Conservation (phyloP, 2,797 vertebrate genomes). For the Tamandua tetradactyla region DNA sequence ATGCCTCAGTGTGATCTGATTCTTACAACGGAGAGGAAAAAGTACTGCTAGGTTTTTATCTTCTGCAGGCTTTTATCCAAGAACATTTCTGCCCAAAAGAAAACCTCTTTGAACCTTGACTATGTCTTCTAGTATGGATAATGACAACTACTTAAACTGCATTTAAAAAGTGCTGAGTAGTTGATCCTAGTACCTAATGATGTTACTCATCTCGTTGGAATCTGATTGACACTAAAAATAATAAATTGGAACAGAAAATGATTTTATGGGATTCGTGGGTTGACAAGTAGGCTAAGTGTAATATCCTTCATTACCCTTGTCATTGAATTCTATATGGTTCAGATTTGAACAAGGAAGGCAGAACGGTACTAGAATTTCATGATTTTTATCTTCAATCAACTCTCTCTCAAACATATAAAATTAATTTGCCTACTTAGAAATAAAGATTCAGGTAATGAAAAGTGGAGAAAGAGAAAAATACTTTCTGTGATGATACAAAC, state of each 20-base stretch:
- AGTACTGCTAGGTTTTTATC: slow-evolving; percentile 59
- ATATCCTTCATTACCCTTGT: slow-evolving; percentile 87
- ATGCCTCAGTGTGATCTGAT: not conserved
- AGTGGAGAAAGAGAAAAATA: slow-evolving; percentile 42
- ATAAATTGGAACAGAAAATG: slow-evolving; percentile 91
- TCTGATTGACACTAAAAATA: slow-evolving; percentile 92
- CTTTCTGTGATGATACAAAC: slow-evolving; percentile 23
- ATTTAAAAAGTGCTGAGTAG: slow-evolving; percentile 90
- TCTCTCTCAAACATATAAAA: slow-evolving; percentile 74
- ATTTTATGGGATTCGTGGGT: slow-evolving; percentile 86
- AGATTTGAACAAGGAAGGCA: slow-evolving; percentile 82
- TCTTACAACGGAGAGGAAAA: slow-evolving; percentile 36
- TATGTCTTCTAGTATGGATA: slow-evolving; percentile 88
- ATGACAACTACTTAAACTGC: slow-evolving; percentile 91
- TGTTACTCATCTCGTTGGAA: slow-evolving; percentile 85
- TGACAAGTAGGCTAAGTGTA: slow-evolving; percentile 88
- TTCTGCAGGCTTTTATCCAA: slow-evolving; percentile 73
- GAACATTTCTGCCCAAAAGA: slow-evolving; percentile 76
- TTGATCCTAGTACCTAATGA: slow-evolving; percentile 86
- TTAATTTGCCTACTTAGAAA: slow-evolving; percentile 79
- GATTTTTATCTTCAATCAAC: slow-evolving; percentile 79
- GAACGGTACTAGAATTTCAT: slow-evolving; percentile 83
- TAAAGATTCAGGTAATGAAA: slow-evolving; percentile 75
- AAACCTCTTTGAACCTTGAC: slow-evolving; percentile 87
- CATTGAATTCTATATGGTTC: slow-evolving; percentile 85